Evolutionary conservation across 2,888 invertebrate species (phyloP).

Genomic region (Phengaris alcon): DNA sequence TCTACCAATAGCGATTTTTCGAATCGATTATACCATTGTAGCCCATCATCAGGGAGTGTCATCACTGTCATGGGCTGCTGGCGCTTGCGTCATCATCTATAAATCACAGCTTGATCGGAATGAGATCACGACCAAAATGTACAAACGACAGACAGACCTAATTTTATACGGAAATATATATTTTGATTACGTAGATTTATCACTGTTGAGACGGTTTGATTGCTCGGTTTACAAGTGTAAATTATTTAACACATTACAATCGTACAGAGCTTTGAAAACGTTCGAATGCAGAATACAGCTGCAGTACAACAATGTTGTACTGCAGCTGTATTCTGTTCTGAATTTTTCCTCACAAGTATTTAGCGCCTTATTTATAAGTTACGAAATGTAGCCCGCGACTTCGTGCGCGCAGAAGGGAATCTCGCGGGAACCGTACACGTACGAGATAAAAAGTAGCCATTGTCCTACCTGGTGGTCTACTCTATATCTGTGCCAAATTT

Average conservation of each 20-base stretch:
- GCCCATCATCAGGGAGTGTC: slow-evolving; percentile 65
- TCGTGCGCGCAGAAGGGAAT: no score
- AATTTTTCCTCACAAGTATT: no score
- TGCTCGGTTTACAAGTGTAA: not conserved
- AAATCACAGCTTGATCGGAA: slow-evolving; percentile 69
- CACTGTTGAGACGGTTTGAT: slow-evolving; percentile 19
- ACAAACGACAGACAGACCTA: slow-evolving; percentile 57
- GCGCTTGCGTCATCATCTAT: slow-evolving; percentile 72
- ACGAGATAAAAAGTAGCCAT: no score
- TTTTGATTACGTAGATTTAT: slow-evolving; percentile 29
- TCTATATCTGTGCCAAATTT: no score
- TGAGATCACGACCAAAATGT: slow-evolving; percentile 70
- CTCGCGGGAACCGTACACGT: no score
- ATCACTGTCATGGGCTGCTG: slow-evolving; percentile 63
- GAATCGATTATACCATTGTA: slow-evolving; percentile 49
- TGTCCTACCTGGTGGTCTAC: no score
- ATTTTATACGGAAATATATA: slow-evolving; percentile 46
- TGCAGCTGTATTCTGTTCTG: no score
- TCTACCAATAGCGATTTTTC: slow-evolving; percentile 6
- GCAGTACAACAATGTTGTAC: no score
- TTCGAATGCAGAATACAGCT: no score
- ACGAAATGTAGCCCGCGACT: no score
- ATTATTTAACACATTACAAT: not conserved
- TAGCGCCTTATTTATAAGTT: no score
- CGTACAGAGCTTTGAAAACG: not conserved